phyloP scores from a whole-genome alignment of 2,113 vertebrate species.

The Bombycilla garrulus region DNA sequence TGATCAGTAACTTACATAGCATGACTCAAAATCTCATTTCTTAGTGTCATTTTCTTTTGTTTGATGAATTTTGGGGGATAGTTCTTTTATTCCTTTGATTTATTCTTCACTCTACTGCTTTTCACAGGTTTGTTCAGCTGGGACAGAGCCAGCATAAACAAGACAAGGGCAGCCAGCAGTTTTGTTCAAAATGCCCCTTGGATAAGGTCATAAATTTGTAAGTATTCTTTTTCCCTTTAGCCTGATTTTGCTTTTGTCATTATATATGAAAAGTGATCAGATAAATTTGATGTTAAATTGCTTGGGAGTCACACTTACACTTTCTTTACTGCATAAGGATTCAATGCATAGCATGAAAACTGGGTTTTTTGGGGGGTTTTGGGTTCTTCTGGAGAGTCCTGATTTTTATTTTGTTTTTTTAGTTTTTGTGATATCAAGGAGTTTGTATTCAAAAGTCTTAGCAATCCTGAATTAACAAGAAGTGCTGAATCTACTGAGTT shows the following conservation, averaged over 20 bases:
- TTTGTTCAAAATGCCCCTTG: conserved; percentile 66
- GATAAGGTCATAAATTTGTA: conserved; percentile 87
- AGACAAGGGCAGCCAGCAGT: conserved; percentile 74
- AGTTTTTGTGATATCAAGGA: not conserved
- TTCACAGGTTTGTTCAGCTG: conserved; percentile 87
- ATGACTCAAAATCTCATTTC: not conserved
- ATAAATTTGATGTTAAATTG: not conserved
- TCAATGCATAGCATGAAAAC: not conserved
- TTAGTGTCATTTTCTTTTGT: not conserved
- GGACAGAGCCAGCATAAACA: conserved; percentile 88
- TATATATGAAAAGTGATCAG: not conserved
- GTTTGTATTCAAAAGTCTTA: not conserved
- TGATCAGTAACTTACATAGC: not conserved
- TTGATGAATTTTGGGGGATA: not conserved
- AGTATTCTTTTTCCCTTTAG: conserved; percentile 67
- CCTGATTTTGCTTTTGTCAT: not conserved
- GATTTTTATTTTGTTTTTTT: not conserved
- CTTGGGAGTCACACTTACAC: not conserved
- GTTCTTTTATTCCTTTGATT: not conserved
- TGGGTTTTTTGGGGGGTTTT: not conserved
- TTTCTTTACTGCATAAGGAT: not conserved
- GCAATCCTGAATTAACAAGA: not conserved
- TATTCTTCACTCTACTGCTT: not conserved
- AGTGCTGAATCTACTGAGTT: not conserved
- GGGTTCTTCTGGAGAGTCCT: not conserved